Evolutionary conservation across 2,888 invertebrate genomes (phyloP).

Genomic region (Loripinus fragilis): DNA sequence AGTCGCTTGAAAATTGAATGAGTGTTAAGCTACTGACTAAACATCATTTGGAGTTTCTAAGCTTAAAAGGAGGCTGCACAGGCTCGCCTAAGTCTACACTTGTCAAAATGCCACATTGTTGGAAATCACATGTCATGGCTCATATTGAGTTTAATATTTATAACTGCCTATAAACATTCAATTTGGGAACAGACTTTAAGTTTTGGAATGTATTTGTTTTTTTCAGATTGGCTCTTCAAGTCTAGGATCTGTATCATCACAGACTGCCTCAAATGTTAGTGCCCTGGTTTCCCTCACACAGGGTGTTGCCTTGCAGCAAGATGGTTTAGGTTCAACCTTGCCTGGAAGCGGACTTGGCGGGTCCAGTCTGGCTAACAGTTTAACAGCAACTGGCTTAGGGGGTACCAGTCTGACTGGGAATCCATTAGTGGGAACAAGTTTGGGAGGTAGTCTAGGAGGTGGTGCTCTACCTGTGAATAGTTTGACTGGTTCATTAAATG

Average conservation of each 20-base stretch:
- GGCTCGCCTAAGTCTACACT: too few relatives aligned
- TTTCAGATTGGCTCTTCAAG: conserved; percentile 11
- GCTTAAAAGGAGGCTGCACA: too few relatives aligned
- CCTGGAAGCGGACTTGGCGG: conserved; percentile 30
- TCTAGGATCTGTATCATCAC: conserved; percentile 3
- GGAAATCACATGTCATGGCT: too few relatives aligned
- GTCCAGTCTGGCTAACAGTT: conserved; percentile 40
- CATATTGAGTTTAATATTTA: too few relatives aligned
- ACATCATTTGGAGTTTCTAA: too few relatives aligned
- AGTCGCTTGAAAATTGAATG: too few relatives aligned
- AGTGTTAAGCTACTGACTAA: too few relatives aligned
- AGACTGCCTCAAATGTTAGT: conserved; percentile 57
- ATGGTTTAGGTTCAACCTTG: conserved; percentile 49
- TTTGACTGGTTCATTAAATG: conserved; percentile 40
- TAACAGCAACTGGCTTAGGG: conserved; percentile 45
- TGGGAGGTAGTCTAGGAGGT: conserved; percentile 11
- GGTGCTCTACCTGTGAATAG: conserved; percentile 11
- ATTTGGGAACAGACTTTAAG: too few relatives aligned
- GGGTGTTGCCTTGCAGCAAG: conserved; percentile 43
- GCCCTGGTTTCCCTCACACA: conserved; percentile 57
- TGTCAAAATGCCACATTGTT: too few relatives aligned
- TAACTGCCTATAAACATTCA: too few relatives aligned
- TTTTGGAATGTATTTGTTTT: too few relatives aligned
- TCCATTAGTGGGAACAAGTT: conserved; percentile 32
- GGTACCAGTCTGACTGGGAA: conserved; percentile 29